A percentile compares a stretch with the other conserved stretches of the same genome.
phyloP scores from a whole-genome alignment of 2,113 vertebrate species.

The Astatoreochromis straeleni region DNA sequence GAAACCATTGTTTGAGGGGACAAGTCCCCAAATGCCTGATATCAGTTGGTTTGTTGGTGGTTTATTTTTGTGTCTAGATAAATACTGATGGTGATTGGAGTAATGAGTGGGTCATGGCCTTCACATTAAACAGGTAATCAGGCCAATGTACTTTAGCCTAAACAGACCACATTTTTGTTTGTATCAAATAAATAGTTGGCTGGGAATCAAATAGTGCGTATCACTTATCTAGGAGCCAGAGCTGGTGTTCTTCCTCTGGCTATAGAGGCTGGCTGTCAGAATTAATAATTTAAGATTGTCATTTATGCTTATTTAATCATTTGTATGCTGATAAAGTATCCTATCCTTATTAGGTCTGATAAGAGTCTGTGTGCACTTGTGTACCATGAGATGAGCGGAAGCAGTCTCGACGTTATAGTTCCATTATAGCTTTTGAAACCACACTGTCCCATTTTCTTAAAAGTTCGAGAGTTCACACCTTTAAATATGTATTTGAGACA shows the following conservation, averaged over 20 bases:
- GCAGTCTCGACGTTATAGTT: not conserved
- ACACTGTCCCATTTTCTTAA: not conserved
- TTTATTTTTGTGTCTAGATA: not conserved
- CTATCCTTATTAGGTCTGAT: not conserved
- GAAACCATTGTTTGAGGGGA: not conserved
- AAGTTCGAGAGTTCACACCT: not conserved
- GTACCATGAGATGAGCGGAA: not conserved
- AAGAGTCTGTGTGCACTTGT: not conserved
- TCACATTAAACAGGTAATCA: not conserved
- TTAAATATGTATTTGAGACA: not conserved
- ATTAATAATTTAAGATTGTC: not conserved
- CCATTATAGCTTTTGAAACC: not conserved
- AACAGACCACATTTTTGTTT: not conserved
- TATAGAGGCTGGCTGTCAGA: not conserved
- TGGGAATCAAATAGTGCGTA: not conserved
- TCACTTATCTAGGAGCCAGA: not conserved
- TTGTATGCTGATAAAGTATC: not conserved
- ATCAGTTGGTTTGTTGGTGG: not conserved
- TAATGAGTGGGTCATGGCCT: not conserved
- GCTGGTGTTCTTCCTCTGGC: not conserved
- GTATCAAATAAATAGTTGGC: not conserved
- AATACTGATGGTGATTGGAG: not conserved
- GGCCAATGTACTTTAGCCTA: not conserved
- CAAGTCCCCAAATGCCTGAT: not conserved
- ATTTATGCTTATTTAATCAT: not conserved